Base-by-base conservation (phyloP, 2,797 vertebrate species). In the Pipistrellus nathusii region DNA sequence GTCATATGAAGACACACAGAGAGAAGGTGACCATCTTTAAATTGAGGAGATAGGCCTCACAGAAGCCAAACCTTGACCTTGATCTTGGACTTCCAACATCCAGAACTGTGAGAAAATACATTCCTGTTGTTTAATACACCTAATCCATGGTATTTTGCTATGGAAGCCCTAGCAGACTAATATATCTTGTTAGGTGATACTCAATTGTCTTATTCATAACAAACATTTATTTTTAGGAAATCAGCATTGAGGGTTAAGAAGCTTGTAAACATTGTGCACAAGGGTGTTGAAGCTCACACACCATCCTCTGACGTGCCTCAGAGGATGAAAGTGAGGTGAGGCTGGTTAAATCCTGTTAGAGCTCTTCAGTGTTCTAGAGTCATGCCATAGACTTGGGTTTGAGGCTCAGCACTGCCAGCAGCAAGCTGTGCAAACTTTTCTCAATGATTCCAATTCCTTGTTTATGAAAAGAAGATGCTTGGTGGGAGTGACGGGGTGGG, bases 181-280 rank as follows among this genome's bases (percentile, higher is more conserved):
- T 17, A 69, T 2, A 77, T 44, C 21, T 51, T 93, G 35, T 77
- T 84, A 88, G 30, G 35, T 55, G 38, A 59, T 53, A 57, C 2
- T 88, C n/a, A 94, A 76, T 20, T 80, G 17, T 78, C 85, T 91
- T 27, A 82, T 5, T 73, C 51, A 75, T 41, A 85, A 30, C 17
- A 86, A 83, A 62, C 51, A 10, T 13, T 35, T 55, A 18, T 68
- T 35, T 66, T 44, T 38, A 48, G 25, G 48, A 83, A 76, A 14
- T 44, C 71, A 20, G 14, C 53, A 13, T 77, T 91, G 57, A 86
- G 92, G 27, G 21, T 62, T 62, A 44, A 71, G 32, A 86, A n/a
- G 1, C 12, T 76, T 84, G 48, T 6, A 41, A 73, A 12, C 8
- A 83, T 23, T n/a, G 1, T 35, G 9, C 27, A 46, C 41, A 32